Evolutionary conservation across 2,113 vertebrate genomes (phyloP).

Genomic region (Anas platyrhynchos): DNA sequence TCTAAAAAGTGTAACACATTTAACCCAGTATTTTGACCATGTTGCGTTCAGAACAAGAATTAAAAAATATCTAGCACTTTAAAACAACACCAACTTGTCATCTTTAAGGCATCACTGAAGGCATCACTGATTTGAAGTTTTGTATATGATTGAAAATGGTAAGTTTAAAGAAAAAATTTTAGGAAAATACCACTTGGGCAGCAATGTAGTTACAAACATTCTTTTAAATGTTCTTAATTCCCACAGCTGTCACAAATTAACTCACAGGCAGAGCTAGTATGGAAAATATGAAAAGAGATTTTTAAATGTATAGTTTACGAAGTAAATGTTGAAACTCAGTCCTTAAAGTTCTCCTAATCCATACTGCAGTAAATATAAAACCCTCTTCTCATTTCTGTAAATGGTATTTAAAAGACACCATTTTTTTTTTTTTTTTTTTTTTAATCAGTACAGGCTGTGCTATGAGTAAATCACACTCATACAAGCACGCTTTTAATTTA

Average conservation of each 20-base stretch:
- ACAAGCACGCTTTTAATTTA: background rate
- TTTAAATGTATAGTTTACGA: background rate
- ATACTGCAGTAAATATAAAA: background rate
- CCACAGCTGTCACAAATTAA: background rate
- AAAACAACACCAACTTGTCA: background rate
- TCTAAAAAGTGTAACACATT: background rate
- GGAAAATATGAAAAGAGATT: background rate
- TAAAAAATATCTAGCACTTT: background rate
- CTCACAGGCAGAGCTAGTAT: background rate
- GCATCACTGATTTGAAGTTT: background rate
- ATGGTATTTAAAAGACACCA: fast-evolving
- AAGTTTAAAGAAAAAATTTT: background rate
- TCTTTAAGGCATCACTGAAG: slow-evolving; percentile 15
- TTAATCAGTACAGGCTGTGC: background rate
- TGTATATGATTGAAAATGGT: slow-evolving; percentile 7
- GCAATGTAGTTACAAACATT: background rate
- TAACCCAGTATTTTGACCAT: background rate
- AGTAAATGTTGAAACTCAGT: background rate
- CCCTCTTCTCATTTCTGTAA: background rate
- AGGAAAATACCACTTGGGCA: background rate
- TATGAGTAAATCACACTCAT: background rate
- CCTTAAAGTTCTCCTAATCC: background rate
- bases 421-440: too few relatives aligned
- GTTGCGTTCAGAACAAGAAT: background rate
- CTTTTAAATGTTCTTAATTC: background rate